Evolutionary conservation across 2,113 vertebrate genomes (phyloP).

Genomic region (Halichoerus grypus): DNA sequence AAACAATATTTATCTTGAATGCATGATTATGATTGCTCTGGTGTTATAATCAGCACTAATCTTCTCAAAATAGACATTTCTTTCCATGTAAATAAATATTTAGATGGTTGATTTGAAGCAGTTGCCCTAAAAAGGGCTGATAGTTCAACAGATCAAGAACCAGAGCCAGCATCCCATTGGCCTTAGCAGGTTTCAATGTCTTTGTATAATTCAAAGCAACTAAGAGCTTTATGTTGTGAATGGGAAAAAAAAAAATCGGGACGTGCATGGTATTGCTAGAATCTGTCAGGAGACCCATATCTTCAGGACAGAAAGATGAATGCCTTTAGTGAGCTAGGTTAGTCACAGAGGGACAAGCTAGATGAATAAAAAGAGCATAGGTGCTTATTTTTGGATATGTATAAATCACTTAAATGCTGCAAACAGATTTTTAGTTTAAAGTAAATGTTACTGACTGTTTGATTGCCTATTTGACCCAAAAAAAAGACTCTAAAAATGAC

Average conservation of each 20-base stretch:
- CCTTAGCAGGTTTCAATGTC: not conserved
- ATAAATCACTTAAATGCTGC: not conserved
- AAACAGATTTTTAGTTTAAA: not conserved
- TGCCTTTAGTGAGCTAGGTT: not conserved
- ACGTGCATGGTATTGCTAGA: not conserved
- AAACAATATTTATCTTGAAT: not conserved
- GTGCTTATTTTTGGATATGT: not conserved
- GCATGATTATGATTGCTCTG: not conserved
- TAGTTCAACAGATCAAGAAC: not conserved
- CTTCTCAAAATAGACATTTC: not conserved
- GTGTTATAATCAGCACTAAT: not conserved
- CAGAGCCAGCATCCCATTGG: not conserved
- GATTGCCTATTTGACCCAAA: not conserved
- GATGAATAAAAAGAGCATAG: not conserved
- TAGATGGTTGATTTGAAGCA: not conserved
- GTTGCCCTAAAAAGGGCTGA: not conserved
- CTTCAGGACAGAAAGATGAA: not conserved
- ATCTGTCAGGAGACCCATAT: not conserved
- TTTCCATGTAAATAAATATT: conserved; percentile 42
- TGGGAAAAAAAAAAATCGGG: not conserved
- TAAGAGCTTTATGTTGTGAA: not conserved
- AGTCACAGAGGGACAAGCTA: conserved; percentile 37
- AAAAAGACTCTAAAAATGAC: not conserved
- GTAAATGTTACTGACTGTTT: not conserved
- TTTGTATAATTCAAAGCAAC: conserved; percentile 26